Conservation (phyloP, 2,888 invertebrate genomes). For the Melanotus villosus region DNA sequence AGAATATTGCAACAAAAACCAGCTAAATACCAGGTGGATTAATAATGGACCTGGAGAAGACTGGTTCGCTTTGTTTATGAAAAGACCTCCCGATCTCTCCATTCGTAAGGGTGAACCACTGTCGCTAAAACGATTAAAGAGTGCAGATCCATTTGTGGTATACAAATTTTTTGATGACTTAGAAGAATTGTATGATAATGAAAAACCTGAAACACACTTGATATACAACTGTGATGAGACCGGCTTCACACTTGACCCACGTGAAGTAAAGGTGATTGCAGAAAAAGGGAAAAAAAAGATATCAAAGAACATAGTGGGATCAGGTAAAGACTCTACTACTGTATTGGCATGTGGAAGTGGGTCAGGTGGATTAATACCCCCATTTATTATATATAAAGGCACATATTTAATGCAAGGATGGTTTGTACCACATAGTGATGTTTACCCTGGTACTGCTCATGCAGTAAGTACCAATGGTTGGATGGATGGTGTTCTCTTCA, state of each 20-base stretch:
- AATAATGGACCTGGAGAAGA: too few species aligned
- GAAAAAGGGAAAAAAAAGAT: not conserved
- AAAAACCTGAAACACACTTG: not conserved
- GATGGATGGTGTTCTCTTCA: too few species aligned
- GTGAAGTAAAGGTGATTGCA: not conserved
- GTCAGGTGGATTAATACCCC: not conserved
- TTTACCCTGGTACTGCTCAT: too few species aligned
- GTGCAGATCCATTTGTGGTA: not conserved
- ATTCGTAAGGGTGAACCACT: not conserved
- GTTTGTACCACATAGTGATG: too few species aligned
- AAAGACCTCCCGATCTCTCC: not conserved
- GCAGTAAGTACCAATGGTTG: too few species aligned
- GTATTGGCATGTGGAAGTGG: constrained; percentile 2
- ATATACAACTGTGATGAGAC: constrained; percentile 15
- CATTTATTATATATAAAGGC: too few species aligned
- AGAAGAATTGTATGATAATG: not conserved
- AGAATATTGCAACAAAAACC: too few species aligned
- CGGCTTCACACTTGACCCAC: constrained; percentile 1
- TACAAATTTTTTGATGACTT: not conserved
- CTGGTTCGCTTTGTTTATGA: constrained; percentile 10
- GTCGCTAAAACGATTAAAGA: not conserved
- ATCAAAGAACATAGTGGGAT: constrained; percentile 10
- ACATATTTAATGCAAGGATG: too few species aligned
- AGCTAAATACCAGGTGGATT: too few species aligned
- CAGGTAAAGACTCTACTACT: not conserved